Percentiles rank a stretch among this genome's conserved stretches.
Conservation (phyloP, 2,113 vertebrate species). For the Micronycteris hirsuta region DNA sequence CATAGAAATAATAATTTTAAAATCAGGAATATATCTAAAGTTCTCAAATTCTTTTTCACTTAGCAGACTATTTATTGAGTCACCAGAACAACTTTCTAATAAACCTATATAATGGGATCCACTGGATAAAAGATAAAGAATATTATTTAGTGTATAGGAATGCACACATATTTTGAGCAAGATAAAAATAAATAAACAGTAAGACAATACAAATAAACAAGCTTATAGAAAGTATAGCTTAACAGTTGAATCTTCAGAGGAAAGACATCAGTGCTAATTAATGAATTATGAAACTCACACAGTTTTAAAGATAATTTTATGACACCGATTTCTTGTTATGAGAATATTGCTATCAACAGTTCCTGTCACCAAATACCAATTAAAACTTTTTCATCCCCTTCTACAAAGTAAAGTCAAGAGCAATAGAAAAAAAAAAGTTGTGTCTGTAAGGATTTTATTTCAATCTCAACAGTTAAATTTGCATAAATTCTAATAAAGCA, state of each 20-base stretch:
- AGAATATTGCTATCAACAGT: slow-evolving; percentile 75
- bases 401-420: slow-evolving; percentile 70
- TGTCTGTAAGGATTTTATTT: slow-evolving; percentile 77
- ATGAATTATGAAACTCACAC: slow-evolving; percentile 74
- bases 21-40: background rate
- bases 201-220: slow-evolving; percentile 39
- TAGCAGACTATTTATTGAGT: background rate
- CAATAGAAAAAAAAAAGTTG: slow-evolving; percentile 21
- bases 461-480: slow-evolving; percentile 79
- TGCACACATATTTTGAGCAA: background rate
- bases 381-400: slow-evolving; percentile 68
- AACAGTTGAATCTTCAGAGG: slow-evolving; percentile 61
- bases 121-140: background rate
- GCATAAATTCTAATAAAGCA: slow-evolving; percentile 85
- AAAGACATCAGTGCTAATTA: slow-evolving; percentile 76
- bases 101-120: background rate
- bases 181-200: slow-evolving; percentile 44
- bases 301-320: slow-evolving; percentile 78
- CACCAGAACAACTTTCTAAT: background rate
- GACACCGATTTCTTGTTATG: slow-evolving; percentile 76
- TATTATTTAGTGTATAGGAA: background rate
- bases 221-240: slow-evolving; percentile 10
- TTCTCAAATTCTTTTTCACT: background rate
- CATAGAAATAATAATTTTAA: background rate
- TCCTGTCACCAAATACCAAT: slow-evolving; percentile 78